Base-by-base conservation (phyloP, 2,113 vertebrate species). In the Cryptoleucopteryx plumbea region DNA sequence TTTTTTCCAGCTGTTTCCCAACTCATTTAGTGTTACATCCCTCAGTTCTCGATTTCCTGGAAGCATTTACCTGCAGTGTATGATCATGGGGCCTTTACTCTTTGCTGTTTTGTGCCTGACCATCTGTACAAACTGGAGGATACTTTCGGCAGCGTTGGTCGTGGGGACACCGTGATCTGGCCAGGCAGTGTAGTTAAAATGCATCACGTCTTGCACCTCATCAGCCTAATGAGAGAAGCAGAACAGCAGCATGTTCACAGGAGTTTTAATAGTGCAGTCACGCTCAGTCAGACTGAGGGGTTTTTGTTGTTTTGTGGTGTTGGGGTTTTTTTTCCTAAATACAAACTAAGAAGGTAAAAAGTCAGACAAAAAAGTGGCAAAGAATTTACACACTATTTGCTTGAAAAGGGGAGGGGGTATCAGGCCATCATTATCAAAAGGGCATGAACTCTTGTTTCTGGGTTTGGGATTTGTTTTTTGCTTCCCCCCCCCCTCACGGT, bases 141-240 rank as follows among this genome's bases (percentile, higher is more conserved):
- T 98, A 96, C 99, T 99, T 73, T 99, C 99, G 0, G 99, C 99
- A 62, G 99, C 99, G 2, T 99, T 99, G 77, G 99, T 98, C 0
- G 99, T 99, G 91, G 99, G 99, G 6, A 99, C 99, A 0, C 99
- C 99, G 4, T 99, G 99, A 81, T 99, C 99, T 0, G 99, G 99
- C 99, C 99, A 99, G 2, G 99, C 99, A 0, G 99, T 99, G 98
- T 99, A 99, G 98, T 99, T 99, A 79, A 99, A 99, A 95, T 99
- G 99, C 92, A 99, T 98, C 77, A 99, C 98, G 0, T 99, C 99
- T 92, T 98, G 99, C 53, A 96, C 97, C 93, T 99, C 99, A 3
- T 99, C 99, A 8, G 98, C 99, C 99, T 99, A 91, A 16, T 3
- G 56, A 59, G 36, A 90, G 74, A 86, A 62, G 59, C 87, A 94